phyloP scores from a whole-genome alignment of 2,888 invertebrate species.

The Venusia cambrica region DNA sequence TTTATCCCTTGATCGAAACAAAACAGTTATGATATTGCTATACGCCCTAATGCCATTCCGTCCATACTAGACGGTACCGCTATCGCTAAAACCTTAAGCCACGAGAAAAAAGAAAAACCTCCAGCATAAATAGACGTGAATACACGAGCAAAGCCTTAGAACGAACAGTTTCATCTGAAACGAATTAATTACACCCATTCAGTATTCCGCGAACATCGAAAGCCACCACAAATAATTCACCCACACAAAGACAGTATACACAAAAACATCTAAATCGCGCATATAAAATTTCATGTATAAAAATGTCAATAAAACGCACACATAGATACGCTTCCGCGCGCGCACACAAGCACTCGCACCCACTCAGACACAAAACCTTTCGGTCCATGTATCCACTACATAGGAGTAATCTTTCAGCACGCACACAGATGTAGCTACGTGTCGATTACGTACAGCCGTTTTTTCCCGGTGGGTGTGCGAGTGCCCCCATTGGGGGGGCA shows the following conservation, averaged over 20 bases:
- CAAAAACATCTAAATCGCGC: slow-evolving; percentile 62
- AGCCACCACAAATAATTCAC: slow-evolving; percentile 63
- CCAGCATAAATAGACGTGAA: slow-evolving; percentile 12
- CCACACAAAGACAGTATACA: slow-evolving; percentile 47
- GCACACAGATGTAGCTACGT: slow-evolving; percentile 45
- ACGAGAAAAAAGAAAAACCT: slow-evolving; percentile 12
- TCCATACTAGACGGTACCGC: too few relatives aligned
- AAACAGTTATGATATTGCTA: too few relatives aligned
- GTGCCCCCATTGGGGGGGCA: slow-evolving; percentile 42
- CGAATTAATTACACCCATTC: slow-evolving; percentile 72
- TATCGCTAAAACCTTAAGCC: too few relatives aligned
- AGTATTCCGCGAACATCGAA: slow-evolving; percentile 66
- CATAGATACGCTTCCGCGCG: slow-evolving; percentile 31
- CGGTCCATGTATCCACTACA: slow-evolving; percentile 51
- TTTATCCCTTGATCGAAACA: too few relatives aligned
- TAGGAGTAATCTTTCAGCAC: slow-evolving; percentile 65
- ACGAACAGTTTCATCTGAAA: slow-evolving; percentile 55
- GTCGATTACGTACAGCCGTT: slow-evolving; percentile 52
- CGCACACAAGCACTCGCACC: slow-evolving; percentile 34
- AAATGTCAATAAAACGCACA: slow-evolving; percentile 76
- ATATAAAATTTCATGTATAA: slow-evolving; percentile 77
- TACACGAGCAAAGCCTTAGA: slow-evolving; percentile 28
- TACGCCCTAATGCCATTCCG: too few relatives aligned
- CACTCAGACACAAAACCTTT: slow-evolving; percentile 47
- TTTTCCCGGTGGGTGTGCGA: slow-evolving; percentile 58